Percentiles rank a stretch among this genome's conserved stretches.
Conservation (phyloP, 2,797 vertebrate species). For the Sebastes trivittatus region DNA sequence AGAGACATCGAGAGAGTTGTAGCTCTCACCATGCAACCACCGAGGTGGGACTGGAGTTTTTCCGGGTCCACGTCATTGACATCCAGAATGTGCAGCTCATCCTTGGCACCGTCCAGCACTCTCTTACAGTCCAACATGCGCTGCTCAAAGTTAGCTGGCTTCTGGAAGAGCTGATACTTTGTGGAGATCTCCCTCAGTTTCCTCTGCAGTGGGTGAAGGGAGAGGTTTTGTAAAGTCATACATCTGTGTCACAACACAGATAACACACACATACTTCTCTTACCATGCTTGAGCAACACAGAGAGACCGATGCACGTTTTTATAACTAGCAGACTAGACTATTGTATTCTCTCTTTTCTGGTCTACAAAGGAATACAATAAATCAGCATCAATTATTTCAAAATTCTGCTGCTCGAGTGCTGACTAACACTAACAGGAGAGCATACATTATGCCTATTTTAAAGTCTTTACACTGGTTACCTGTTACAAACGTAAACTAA, state of each 20-base stretch:
- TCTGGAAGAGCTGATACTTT: constrained; percentile 98
- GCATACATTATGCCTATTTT: too few species aligned
- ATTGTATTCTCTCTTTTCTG: too few species aligned
- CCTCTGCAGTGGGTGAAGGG: constrained; percentile 78
- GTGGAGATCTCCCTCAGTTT: constrained; percentile 95
- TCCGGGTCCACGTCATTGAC: constrained; percentile 89
- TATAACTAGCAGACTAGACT: too few species aligned
- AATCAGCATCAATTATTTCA: too few species aligned
- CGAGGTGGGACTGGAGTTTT: constrained; percentile 90
- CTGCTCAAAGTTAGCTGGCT: constrained; percentile 98
- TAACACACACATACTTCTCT: background rate
- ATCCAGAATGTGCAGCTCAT: constrained; percentile 90
- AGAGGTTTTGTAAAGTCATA: background rate
- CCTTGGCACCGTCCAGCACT: constrained; percentile 91
- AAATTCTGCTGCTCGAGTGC: too few species aligned
- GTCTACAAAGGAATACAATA: too few species aligned
- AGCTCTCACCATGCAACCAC: constrained; percentile 91
- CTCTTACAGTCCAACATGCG: constrained; percentile 96
- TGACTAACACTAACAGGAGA: too few species aligned
- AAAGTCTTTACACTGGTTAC: too few species aligned
- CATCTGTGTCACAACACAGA: background rate
- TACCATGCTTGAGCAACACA: too few species aligned
- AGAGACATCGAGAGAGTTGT: background rate
- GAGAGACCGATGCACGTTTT: too few species aligned
- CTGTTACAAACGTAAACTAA: too few species aligned